Base-by-base conservation (phyloP, 1,140 invertebrate genomes). In the Argopecten irradians region DNA sequence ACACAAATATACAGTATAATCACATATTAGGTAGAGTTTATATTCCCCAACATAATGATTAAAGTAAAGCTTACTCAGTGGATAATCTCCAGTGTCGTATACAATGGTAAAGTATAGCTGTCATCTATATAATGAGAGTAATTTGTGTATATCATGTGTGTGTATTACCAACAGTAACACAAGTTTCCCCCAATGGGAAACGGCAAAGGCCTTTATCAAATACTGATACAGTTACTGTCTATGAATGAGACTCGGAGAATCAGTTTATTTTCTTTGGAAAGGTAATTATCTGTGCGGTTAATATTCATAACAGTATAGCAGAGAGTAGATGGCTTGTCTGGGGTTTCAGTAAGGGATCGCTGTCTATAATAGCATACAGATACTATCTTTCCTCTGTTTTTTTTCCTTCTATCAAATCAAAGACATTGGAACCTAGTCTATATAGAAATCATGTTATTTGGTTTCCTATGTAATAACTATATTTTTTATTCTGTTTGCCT, bases 401-500 rank as follows among this genome's bases (percentile, higher is more conserved):
- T 71, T 71, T 22, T 71, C n/a, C n/a, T n/a, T n/a, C 55, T 28
- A 11, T 71, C 55, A 71, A 71, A 71, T 71, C 55, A 71, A n/a
- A 28, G 55, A 71, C 55, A 71, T 5, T 46, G 43, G 43, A 46
- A 46, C 43, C 43, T 19, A 28, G 55, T 11, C 55, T 71, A 71
- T n/a, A 28, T 71, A 71, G 55, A 71, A 71, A 71, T 71, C 55
- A 71, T 71, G 55, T 71, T 71, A 71, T 71, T 71, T 71, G 55
- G 55, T 71, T 71, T 71, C 55, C n/a, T 71, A 22, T 28, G n/a
- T 71, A 71, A 71, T 71, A 28, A 71, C n/a, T 28, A 16, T 71
- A 7, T 71, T 71, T 71, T 71, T 28, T 71, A 11, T 2, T 16
- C 55, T 71, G 22, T 71, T 71, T 71, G 55, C 55, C 8, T 71